Percentiles rank a stretch among this genome's conserved stretches.
Conservation (phyloP, 2,888 invertebrate species). For the Mamestra brassicae region DNA sequence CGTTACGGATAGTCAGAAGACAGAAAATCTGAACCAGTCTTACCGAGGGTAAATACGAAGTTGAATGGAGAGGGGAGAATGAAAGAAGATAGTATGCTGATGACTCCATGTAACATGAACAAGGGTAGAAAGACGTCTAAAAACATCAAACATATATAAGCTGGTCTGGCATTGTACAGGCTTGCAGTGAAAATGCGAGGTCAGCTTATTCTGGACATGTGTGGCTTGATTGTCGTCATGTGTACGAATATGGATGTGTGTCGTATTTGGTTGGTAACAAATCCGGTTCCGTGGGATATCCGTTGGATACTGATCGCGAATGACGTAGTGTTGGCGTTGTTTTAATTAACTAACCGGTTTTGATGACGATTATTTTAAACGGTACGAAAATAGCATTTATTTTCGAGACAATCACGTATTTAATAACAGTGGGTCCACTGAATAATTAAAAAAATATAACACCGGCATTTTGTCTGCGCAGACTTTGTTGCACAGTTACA, state of each 20-base stretch:
- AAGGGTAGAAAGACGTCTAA: not conserved
- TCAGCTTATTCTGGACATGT: not conserved
- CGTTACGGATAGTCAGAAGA: too few species aligned
- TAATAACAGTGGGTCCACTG: too few species aligned
- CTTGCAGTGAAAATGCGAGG: not conserved
- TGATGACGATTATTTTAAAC: not conserved
- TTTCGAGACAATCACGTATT: too few species aligned
- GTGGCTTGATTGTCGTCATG: not conserved
- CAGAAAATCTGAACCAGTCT: too few species aligned
- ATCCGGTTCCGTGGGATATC: conserved; percentile 32
- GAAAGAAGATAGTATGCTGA: too few species aligned
- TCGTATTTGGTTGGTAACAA: not conserved
- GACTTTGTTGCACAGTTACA: too few species aligned
- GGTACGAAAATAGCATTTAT: not conserved
- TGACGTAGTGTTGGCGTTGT: not conserved
- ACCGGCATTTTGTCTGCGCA: too few species aligned
- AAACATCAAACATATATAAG: not conserved
- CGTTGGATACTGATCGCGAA: conserved; percentile 1
- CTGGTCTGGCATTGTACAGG: not conserved
- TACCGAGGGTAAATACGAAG: too few species aligned
- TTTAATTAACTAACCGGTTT: conserved; percentile 1
- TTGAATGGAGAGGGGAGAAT: too few species aligned
- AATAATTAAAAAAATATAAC: too few species aligned
- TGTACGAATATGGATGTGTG: not conserved
- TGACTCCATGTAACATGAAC: not conserved